These are phyloP conservation scores for Drosophila azteca DNA, from an alignment of 1,140 invertebrate species.

Conservation along the genomic window DNA sequence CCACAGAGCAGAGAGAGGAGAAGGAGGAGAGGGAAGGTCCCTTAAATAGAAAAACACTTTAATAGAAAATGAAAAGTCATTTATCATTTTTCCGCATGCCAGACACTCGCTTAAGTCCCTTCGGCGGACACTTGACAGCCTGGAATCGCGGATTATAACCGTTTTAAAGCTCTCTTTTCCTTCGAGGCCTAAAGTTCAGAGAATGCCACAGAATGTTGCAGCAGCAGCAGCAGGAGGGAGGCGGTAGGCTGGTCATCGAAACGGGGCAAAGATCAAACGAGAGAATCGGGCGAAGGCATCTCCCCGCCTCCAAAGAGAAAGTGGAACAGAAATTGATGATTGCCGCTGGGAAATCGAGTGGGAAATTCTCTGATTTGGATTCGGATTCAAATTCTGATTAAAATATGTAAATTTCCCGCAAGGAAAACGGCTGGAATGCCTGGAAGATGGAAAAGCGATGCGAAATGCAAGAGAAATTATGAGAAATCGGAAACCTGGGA, in stretches of 20 bases:
- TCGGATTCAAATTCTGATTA: slow-evolving; percentile 11
- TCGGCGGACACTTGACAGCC: slow-evolving; percentile 12
- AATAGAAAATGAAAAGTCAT: slow-evolving; percentile 25
- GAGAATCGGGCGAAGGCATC: no score
- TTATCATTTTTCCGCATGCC: slow-evolving; percentile 29
- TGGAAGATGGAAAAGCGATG: background rate
- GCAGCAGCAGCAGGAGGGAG: background rate
- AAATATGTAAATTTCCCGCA: slow-evolving; percentile 31
- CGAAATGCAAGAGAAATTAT: slow-evolving; percentile 40
- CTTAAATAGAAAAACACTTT: slow-evolving; percentile 6
- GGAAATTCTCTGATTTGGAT: slow-evolving; percentile 4
- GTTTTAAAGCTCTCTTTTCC: background rate
- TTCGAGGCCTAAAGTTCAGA: slow-evolving; percentile 6
- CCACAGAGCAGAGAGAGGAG: no score
- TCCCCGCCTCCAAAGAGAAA: slow-evolving; percentile 7
- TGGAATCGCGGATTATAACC: background rate
- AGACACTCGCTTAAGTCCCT: slow-evolving; percentile 1
- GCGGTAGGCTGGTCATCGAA: background rate
- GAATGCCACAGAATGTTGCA: slow-evolving; percentile 12
- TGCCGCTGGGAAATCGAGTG: slow-evolving; percentile 31
- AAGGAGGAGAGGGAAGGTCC: no score
- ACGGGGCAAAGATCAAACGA: slow-evolving; percentile 1
- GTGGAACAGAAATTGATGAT: slow-evolving; percentile 13
- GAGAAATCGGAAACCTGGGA: slow-evolving; percentile 41
- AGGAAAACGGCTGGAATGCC: slow-evolving; percentile 14